Conservation (phyloP, 2,888 invertebrate species). For the Hirtodrosophila cameraria region DNA sequence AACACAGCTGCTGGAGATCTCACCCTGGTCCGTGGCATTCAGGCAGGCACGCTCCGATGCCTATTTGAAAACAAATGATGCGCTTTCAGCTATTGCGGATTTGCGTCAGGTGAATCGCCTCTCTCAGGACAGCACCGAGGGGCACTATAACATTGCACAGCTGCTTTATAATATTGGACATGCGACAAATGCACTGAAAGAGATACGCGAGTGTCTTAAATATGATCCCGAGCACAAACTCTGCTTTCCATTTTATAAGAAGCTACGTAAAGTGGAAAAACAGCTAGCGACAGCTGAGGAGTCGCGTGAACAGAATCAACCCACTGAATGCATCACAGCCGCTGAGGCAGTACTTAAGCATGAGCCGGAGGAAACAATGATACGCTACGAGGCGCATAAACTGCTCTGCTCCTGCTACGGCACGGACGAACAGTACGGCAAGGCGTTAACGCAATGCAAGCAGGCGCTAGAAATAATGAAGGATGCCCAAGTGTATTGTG, state of each 20-base stretch:
- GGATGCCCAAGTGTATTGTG: conserved; percentile 92
- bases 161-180: conserved; percentile 96
- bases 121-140: conserved; percentile 95
- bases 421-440: conserved; percentile 88
- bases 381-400: conserved; percentile 90
- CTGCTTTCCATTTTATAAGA: conserved; percentile 98
- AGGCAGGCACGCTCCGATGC: conserved; percentile 94
- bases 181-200: conserved; percentile 94
- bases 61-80: conserved; percentile 91
- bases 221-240: conserved; percentile 98
- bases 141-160: conserved; percentile 88
- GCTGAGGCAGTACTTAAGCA: conserved; percentile 88
- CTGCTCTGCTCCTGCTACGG: conserved; percentile 92
- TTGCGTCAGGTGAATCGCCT: conserved; percentile 95
- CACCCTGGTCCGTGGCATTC: conserved; percentile 94
- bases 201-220: conserved; percentile 98
- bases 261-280: conserved; percentile 96
- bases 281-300: conserved; percentile 88
- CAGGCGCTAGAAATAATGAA: conserved; percentile 90
- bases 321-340: conserved; percentile 88
- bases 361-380: conserved; percentile 89
- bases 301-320: conserved; percentile 87
- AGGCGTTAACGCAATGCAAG: conserved; percentile 91
- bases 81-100: conserved; percentile 94
- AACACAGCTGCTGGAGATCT: conserved; percentile 89